Base-by-base conservation (phyloP, 2,113 vertebrate species). In the Pelodiscus sinensis region DNA sequence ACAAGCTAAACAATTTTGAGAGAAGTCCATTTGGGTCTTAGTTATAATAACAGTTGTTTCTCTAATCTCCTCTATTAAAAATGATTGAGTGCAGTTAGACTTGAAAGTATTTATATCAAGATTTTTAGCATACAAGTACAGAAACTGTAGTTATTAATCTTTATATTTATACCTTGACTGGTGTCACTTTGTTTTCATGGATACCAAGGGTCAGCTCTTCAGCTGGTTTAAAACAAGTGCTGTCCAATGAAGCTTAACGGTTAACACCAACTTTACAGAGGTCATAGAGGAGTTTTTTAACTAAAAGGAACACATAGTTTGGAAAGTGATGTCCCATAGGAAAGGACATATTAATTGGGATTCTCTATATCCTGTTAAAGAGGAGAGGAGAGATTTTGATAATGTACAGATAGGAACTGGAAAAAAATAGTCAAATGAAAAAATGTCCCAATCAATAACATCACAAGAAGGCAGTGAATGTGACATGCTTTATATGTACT, bases 71-170 rank as follows among this genome's bases (percentile, higher is more conserved):
- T 84, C 52, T 51, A 92, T 90, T 91, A 93, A 85, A 93, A 85
- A 90, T 85, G 19, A 86, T 27, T 29, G 22, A 93, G 15, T 78
- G 44, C 25, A 90, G 29, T 87, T 89, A 82, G 5, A 22, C 12
- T 80, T 75, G 21, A 81, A 90, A 91, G 50, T 80, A 86, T 19
- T 94, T 88, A 8, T 81, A 13, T 73, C 79, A 92, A 94, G 85
- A 13, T 50, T 91, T 96, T 88, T 35, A 82, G 62, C 57, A 83
- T 1, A 18, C 35, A 90, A 89, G 75, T 95, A 51, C 14, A 62
- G 80, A 65, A 88, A 81, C 2, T 5, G 27, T 65, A 10, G 80
- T 9, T n/a, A 54, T 68, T 29, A 21, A 3, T 0, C 10, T 73
- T 22, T 78, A 44, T 57, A 35, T 6, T 5, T 1, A 88, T 24